Base-by-base conservation (phyloP, 2,888 invertebrate species). In the Lochmaea crataegi region DNA sequence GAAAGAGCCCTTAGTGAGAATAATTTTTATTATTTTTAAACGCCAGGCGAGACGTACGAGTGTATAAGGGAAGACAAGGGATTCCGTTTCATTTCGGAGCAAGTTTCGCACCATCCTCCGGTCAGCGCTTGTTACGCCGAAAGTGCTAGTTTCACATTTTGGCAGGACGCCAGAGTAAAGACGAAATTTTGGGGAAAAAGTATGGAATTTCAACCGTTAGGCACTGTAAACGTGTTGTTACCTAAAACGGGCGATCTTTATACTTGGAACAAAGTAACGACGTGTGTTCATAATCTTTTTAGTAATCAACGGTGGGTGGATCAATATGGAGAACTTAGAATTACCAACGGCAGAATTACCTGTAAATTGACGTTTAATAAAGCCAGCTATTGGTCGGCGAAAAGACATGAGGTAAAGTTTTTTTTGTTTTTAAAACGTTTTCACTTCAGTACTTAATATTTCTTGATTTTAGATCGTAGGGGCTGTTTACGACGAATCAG, bases 101-200 rank as follows among this genome's bases (percentile, higher is more conserved):
- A 95, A 90, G 94, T 95, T 2, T 94, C 94, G 65, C 95, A 95
- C 86, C 95, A 95, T 87, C 95, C 95, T 1, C 95, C 95, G 0
- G 90, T 95, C 32, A 93, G 94, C 70, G 94, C 93, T 26, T 94
- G 94, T 80, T 91, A 94, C 88, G 94, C 94, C 65, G 93, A 94
- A 84, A 93, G 94, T 5, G 87, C 90, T 53, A 92, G 91, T 83
- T 95, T 94, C 89, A 89, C 90, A 32, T 93, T 94, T 86, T 94
- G 93, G 93, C 95, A 95, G 88, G 94, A 95, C 85, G 92, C 93
- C 11, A 89, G 94, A 78, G 93, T 94, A 81, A 94, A 94, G 87
- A 95, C 94, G 73, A 95, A 94, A 87, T 95, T 95, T 88, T 95
- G 95, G 95, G 95, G 95, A 75, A 95, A 95, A 87, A 94, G 94